These are phyloP conservation scores for Pheucticus melanocephalus DNA, from an alignment of 2,113 vertebrate genomes.

Conservation along the genomic window DNA sequence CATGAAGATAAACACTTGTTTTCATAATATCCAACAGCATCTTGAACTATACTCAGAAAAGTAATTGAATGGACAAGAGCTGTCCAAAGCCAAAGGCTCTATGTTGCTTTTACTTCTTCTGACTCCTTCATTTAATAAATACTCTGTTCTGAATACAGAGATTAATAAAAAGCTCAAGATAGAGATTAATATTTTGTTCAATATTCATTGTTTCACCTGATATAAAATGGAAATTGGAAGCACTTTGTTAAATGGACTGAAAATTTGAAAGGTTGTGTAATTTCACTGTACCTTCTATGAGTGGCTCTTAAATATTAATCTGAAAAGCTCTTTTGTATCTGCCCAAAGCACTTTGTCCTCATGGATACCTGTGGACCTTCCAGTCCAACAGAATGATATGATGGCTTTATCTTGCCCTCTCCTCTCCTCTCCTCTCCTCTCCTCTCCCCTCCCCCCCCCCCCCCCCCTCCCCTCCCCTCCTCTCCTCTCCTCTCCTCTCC, in stretches of 20 bases:
- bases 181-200: constrained; percentile 8
- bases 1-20: neutral
- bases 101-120: neutral
- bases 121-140: neutral
- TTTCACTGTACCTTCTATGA: neutral
- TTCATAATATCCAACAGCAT: neutral
- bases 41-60: neutral
- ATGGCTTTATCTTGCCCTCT: too few relatives aligned
- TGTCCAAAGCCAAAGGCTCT: neutral
- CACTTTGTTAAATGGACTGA: constrained; percentile 32
- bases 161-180: constrained; percentile 1
- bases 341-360: neutral
- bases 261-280: constrained; percentile 2
- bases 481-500: too few relatives aligned
- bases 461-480: too few relatives aligned
- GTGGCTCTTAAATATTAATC: neutral
- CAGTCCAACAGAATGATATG: neutral
- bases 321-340: neutral
- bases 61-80: neutral
- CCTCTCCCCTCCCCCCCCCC: too few relatives aligned
- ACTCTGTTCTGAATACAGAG: neutral
- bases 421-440: too few relatives aligned
- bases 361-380: neutral
- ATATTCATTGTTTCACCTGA: constrained; percentile 1
- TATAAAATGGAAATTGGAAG: constrained; percentile 1